A percentile compares a stretch with the other conserved stretches of the same genome.
Evolutionary conservation across 2,888 invertebrate species (phyloP).

Genomic region (Lepidochrysops patricia): DNA sequence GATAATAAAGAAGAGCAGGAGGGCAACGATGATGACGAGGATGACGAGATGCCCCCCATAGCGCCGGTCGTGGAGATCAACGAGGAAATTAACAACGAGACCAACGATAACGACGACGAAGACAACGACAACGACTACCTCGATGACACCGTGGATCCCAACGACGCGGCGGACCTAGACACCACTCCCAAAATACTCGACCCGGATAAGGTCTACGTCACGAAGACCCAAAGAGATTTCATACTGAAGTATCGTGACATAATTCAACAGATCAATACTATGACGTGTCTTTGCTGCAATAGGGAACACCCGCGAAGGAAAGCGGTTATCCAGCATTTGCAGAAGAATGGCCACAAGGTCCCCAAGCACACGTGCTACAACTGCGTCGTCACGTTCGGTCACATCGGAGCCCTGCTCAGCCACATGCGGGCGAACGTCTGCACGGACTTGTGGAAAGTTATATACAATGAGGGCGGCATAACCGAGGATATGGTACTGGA

Average conservation of each 20-base stretch:
- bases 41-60: conserved; percentile 48
- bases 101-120: conserved; percentile 42
- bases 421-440: conserved; percentile 69
- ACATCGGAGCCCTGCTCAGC: conserved; percentile 66
- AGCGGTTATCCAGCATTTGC: conserved; percentile 69
- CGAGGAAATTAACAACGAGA: conserved; percentile 56
- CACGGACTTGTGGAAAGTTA: conserved; percentile 67
- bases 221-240: conserved; percentile 62
- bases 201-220: conserved; percentile 55
- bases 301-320: conserved; percentile 65
- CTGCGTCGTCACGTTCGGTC: conserved; percentile 74
- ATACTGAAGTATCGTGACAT: conserved; percentile 60
- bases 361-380: conserved; percentile 78
- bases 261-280: conserved; percentile 67
- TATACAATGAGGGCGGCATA: conserved; percentile 65
- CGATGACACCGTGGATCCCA: conserved; percentile 38
- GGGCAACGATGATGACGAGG: conserved; percentile 44
- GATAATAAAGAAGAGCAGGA: conserved; percentile 31
- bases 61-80: conserved; percentile 65
- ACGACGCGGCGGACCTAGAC: conserved; percentile 43
- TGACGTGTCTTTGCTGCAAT: conserved; percentile 63
- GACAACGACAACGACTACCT: conserved; percentile 47
- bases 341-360: conserved; percentile 72
- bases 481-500: conserved; percentile 63
- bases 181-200: conserved; percentile 44